Evolutionary conservation across 2,888 invertebrate genomes (phyloP).

Genomic region (Netelia melanura): DNA sequence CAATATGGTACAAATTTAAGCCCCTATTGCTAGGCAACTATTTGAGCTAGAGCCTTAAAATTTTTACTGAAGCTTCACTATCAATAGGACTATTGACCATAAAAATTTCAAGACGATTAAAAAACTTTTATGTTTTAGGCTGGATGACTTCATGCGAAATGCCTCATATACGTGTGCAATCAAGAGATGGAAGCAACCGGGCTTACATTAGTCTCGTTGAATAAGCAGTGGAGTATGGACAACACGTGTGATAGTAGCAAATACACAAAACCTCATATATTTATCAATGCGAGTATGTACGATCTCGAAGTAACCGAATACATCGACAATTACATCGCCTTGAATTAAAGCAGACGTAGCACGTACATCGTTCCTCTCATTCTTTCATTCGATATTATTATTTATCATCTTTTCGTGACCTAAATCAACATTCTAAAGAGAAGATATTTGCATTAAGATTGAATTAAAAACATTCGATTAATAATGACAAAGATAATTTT

Average conservation of each 20-base stretch:
- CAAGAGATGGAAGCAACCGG: neutral
- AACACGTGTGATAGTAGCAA: slow-evolving; percentile 18
- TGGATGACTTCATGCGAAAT: no score
- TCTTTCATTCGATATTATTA: slow-evolving; percentile 8
- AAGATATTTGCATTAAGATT: neutral
- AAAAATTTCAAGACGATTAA: no score
- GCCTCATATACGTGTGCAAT: neutral
- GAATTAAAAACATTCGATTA: no score
- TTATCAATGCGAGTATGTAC: neutral
- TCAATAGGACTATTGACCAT: no score
- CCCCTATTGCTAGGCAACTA: no score
- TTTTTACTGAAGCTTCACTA: no score
- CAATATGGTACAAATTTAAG: no score
- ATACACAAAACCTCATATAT: slow-evolving; percentile 18
- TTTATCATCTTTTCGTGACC: slow-evolving; percentile 18
- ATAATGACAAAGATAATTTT: no score
- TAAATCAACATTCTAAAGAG: slow-evolving; percentile 9
- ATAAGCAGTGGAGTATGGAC: slow-evolving; percentile 36
- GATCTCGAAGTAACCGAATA: slow-evolving; percentile 22
- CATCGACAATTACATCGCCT: slow-evolving; percentile 34
- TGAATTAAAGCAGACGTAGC: slow-evolving; percentile 40
- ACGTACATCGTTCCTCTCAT: slow-evolving; percentile 34
- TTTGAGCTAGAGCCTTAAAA: no score
- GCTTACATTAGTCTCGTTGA: slow-evolving; percentile 31
- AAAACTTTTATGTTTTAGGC: no score